Evolutionary conservation across 30 jellyfish, hydroid and myxozoan genomes (phyloP), one percentile per base, ranked within the genome.

Genomic region (Aurelia sp.): DNA sequence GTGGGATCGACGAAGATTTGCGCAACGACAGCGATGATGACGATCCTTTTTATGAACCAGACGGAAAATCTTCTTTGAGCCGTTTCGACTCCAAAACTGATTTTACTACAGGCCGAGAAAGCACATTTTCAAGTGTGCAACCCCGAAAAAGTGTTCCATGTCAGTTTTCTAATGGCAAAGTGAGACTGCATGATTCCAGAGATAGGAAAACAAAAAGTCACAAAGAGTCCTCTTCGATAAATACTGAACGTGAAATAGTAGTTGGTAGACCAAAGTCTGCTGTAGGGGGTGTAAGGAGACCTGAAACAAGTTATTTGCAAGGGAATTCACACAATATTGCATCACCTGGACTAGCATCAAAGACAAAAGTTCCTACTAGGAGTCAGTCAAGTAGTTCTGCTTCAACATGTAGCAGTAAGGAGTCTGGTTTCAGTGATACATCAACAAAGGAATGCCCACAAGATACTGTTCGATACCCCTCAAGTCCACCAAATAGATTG

Each of bases 181-280:
- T 5, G 16, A 44, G 55, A 9, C 15, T 44, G 55, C 55, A 44
- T 0, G 16, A 44, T 44, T 44, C 55, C 3, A 0, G 5, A 3
- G 17, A 16, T 17, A 13, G 33, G 41, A 44, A 18, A 64, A 21
- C 84, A 40, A 8, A 27, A 27, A 27, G 18, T 16, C 59, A 15
- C 2, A 75, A 30, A 30, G 13, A 10, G 0, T 20, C 31, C 1
- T 52, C 57, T 4, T 24, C 35, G 0, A 31, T 18, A 22, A 10
- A 33, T 17, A 76, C 48, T 16, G 8, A 47, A 16, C 58, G 60
- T 20, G 96, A 88, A 8, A 48, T 88, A 67, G 96, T 88, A 30
- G 88, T 88, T 38, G 96, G 96, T 22, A 53, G 96, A 21, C 96
- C 96, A 4, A 61, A 70, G 33, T 87, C 96, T 4, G 90, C 96